Conservation (phyloP, 1,140 invertebrate species). For the Habropoda laboriosa region DNA sequence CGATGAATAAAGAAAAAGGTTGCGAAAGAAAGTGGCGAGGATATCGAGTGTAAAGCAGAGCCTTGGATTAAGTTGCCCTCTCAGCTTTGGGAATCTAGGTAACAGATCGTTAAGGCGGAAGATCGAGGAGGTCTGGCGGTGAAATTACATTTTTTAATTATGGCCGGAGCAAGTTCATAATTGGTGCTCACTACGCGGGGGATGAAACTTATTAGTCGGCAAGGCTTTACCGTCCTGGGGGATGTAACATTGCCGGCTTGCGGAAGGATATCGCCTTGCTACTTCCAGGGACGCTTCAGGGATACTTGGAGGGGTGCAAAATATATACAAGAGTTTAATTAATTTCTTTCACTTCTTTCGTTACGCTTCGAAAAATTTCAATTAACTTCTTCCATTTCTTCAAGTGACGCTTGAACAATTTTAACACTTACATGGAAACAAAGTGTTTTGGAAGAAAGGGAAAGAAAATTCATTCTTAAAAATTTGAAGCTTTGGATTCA, state of each 20-base stretch:
- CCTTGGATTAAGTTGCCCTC: slow-evolving; percentile 30
- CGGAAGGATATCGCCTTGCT: slow-evolving; percentile 63
- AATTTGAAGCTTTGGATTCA: no score
- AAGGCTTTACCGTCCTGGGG: slow-evolving; percentile 69
- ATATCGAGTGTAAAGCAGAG: neutral
- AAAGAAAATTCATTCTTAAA: no score
- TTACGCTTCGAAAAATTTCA: neutral
- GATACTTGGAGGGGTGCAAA: neutral
- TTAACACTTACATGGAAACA: no score
- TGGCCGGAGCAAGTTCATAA: slow-evolving; percentile 78
- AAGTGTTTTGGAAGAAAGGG: no score
- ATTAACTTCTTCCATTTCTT: no score
- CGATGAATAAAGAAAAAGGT: neutral
- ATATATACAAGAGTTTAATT: slow-evolving; percentile 5
- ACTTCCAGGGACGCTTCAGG: slow-evolving; percentile 67
- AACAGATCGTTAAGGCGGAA: slow-evolving; percentile 65
- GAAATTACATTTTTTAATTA: slow-evolving; percentile 81
- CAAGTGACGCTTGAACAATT: no score
- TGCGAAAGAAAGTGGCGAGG: neutral
- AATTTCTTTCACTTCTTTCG: neutral
- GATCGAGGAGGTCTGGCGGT: slow-evolving; percentile 63
- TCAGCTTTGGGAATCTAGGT: slow-evolving; percentile 47
- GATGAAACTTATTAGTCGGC: slow-evolving; percentile 80
- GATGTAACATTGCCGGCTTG: slow-evolving; percentile 72
- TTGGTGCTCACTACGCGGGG: slow-evolving; percentile 81